Evolutionary conservation across 1,140 invertebrate genomes (phyloP).

Genomic region (Acromyrmex echinatior): DNA sequence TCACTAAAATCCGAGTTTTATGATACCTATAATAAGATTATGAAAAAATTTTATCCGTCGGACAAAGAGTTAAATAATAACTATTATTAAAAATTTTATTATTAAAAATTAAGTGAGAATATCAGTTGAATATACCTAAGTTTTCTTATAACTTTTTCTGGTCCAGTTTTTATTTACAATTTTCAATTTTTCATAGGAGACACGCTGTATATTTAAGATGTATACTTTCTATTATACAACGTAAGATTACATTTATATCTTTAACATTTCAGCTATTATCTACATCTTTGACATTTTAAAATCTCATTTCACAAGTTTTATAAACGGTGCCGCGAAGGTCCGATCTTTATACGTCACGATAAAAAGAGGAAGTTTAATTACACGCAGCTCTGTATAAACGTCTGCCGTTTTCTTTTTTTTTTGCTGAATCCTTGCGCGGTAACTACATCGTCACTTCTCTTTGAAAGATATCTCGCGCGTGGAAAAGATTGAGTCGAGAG

Average conservation of each 20-base stretch:
- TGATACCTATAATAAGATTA: no score
- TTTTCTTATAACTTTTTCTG: not conserved
- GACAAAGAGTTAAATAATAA: no score
- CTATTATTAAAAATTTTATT: no score
- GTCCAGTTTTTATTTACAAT: not conserved
- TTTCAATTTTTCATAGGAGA: not conserved
- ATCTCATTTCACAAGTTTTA: constrained; percentile 27
- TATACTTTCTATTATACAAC: no score
- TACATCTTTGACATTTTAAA: not conserved
- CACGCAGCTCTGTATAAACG: constrained; percentile 33
- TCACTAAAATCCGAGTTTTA: no score
- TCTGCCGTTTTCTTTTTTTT: not conserved
- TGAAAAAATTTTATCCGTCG: no score
- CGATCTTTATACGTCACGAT: constrained; percentile 1
- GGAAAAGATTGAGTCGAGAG: constrained; percentile 15
- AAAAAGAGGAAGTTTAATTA: constrained; percentile 42
- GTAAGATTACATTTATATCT: not conserved
- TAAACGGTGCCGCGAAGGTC: not conserved
- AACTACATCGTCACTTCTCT: constrained; percentile 25
- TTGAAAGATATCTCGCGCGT: constrained; percentile 43
- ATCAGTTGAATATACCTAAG: no score
- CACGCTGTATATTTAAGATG: not conserved
- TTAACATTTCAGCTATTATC: not conserved
- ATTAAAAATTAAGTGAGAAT: no score
- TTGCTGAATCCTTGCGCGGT: not conserved